Evolutionary conservation across 2,888 invertebrate genomes (phyloP).

Genomic region (Cheilosia scutellata): DNA sequence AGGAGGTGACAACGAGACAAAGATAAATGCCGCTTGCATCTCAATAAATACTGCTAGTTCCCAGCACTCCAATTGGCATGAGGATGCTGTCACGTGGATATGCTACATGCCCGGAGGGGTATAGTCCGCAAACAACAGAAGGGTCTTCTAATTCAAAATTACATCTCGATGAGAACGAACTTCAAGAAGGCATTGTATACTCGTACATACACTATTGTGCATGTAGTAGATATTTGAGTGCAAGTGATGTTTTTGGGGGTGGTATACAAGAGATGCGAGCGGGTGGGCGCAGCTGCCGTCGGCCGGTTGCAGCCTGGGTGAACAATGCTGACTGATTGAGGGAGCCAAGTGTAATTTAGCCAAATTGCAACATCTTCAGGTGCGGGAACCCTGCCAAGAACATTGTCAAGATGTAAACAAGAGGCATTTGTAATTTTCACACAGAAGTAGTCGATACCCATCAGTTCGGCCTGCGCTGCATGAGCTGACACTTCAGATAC

Average conservation of each 20-base stretch:
- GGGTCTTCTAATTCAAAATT: constrained; percentile 65
- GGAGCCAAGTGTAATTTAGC: constrained; percentile 70
- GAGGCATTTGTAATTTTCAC: constrained; percentile 54
- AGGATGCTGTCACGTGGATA: background rate
- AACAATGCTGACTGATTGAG: constrained; percentile 73
- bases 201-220: background rate
- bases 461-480: constrained; percentile 30
- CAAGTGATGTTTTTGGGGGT: constrained; percentile 17
- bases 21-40: constrained; percentile 70
- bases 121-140: background rate
- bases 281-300: background rate
- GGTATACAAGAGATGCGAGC: constrained; percentile 6
- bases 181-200: constrained; percentile 10
- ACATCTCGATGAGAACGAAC: constrained; percentile 34
- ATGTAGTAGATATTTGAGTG: background rate
- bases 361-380: constrained; percentile 71
- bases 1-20: constrained; percentile 60
- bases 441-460: constrained; percentile 39
- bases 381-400: constrained; percentile 68
- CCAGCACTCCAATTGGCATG: constrained; percentile 35
- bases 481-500: constrained; percentile 41
- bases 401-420: constrained; percentile 61
- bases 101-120: background rate
- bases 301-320: background rate
- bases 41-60: constrained; percentile 43